Evolutionary conservation across 2,113 vertebrate genomes (phyloP).

Genomic region (Catharus bicknelli): DNA sequence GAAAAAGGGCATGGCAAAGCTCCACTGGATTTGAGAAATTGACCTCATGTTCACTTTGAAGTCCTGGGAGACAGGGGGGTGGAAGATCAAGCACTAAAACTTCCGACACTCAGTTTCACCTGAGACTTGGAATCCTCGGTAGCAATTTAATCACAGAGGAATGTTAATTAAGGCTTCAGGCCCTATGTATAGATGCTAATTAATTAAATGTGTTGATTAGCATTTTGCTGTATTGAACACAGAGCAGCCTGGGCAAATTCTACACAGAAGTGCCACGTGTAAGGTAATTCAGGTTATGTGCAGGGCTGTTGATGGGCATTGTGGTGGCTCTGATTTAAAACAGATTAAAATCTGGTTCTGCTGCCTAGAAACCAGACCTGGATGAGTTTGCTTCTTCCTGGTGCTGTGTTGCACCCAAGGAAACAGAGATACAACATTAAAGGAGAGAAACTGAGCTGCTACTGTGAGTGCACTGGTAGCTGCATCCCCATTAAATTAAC

Average conservation of each 20-base stretch:
- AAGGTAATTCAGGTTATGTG: neutral
- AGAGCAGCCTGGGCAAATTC: neutral
- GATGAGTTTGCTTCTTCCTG: neutral
- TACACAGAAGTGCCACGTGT: neutral
- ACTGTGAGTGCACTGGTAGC: neutral
- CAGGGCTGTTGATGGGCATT: neutral
- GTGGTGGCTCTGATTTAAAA: neutral
- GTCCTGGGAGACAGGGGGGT: slow-evolving; percentile 58
- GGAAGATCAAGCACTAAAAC: slow-evolving; percentile 36
- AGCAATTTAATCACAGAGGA: slow-evolving; percentile 60
- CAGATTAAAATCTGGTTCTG: neutral
- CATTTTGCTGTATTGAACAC: slow-evolving; percentile 32
- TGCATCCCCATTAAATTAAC: neutral
- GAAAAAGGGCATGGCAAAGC: neutral
- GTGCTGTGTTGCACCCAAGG: neutral
- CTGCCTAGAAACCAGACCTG: accelerated
- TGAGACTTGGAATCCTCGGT: slow-evolving; percentile 58
- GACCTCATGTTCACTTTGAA: slow-evolving; percentile 41
- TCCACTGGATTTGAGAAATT: neutral
- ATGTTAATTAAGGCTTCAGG: slow-evolving; percentile 60
- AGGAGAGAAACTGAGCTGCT: neutral
- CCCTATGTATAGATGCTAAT: slow-evolving; percentile 19
- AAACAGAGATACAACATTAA: neutral
- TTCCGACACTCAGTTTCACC: slow-evolving; percentile 44
- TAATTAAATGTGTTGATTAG: slow-evolving; percentile 58